These are phyloP conservation scores for Macropodus opercularis DNA, from an alignment of 2,797 vertebrate genomes.

Conservation along the genomic window DNA sequence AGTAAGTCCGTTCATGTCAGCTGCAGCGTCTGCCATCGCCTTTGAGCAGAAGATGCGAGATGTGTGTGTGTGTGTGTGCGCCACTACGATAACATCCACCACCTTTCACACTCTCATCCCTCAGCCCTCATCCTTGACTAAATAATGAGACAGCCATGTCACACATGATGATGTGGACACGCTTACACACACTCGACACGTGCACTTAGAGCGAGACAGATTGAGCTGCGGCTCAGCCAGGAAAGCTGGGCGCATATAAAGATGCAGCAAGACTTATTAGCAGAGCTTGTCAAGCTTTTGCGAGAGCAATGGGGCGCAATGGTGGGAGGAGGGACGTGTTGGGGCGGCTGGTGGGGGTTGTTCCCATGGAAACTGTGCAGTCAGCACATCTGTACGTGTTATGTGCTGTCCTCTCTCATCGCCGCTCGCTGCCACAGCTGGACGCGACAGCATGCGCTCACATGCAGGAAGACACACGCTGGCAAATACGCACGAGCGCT, in stretches of 20 bases:
- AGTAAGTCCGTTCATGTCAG: slow-evolving; percentile 27
- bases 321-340: slow-evolving; percentile 45
- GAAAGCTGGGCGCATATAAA: slow-evolving; percentile 48
- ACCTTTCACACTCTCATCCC: slow-evolving; percentile 48
- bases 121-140: slow-evolving; percentile 62
- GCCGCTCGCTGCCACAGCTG: slow-evolving; percentile 63
- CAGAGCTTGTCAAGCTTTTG: slow-evolving; percentile 61
- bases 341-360: slow-evolving; percentile 48
- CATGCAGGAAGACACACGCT: too few species aligned
- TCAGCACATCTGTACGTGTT: slow-evolving; percentile 84
- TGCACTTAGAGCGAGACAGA: slow-evolving; percentile 37
- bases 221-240: slow-evolving; percentile 36
- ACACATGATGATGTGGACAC: slow-evolving; percentile 25
- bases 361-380: slow-evolving; percentile 87
- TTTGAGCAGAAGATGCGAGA: slow-evolving; percentile 17
- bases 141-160: slow-evolving; percentile 62
- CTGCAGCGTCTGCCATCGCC: slow-evolving; percentile 10
- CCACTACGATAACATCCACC: slow-evolving; percentile 66
- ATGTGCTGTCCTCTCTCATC: slow-evolving; percentile 70
- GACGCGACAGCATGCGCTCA: slow-evolving; percentile 50
- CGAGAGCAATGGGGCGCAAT: slow-evolving; percentile 53
- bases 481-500: background rate
- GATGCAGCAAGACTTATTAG: slow-evolving; percentile 55
- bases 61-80: slow-evolving; percentile 19
- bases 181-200: slow-evolving; percentile 26